Percentiles rank a stretch among this genome's conserved stretches.
Conservation (phyloP, 2,113 vertebrate species). For the Festucalex cinctus region DNA sequence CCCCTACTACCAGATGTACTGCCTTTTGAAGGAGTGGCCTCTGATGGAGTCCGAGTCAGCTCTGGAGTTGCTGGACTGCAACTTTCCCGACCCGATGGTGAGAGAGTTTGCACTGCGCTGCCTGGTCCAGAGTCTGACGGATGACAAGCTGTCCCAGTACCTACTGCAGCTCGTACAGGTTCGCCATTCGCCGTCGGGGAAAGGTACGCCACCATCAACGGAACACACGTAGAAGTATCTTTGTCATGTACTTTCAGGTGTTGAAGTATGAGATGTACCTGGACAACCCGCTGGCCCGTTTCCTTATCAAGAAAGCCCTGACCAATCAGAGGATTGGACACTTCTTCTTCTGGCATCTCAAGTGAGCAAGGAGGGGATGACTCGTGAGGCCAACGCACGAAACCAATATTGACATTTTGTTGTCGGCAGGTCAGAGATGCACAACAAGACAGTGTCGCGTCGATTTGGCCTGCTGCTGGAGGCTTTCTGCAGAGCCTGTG, state of each 20-base stretch:
- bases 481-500: constrained; percentile 91
- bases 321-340: constrained; percentile 97
- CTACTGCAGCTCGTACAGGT: constrained; percentile 96
- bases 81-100: constrained; percentile 92
- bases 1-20: constrained; percentile 81
- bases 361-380: constrained; percentile 73
- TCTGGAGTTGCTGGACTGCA: constrained; percentile 93
- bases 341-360: constrained; percentile 98
- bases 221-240: neutral
- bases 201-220: no score
- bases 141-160: constrained; percentile 94
- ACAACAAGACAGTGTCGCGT: constrained; percentile 94
- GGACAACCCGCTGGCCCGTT: constrained; percentile 92
- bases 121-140: constrained; percentile 88
- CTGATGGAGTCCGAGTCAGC: constrained; percentile 90
- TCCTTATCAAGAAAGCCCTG: constrained; percentile 92
- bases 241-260: constrained; percentile 69
- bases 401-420: neutral
- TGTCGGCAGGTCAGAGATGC: constrained; percentile 88
- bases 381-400: neutral
- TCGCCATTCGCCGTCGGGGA: constrained; percentile 1
- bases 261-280: constrained; percentile 95
- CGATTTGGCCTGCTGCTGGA: constrained; percentile 92
- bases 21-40: constrained; percentile 93
- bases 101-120: constrained; percentile 90